Percentiles rank a stretch among this genome's conserved stretches.
Evolutionary conservation across 2,113 vertebrate genomes (phyloP).

Genomic region (Perccottus glenii): DNA sequence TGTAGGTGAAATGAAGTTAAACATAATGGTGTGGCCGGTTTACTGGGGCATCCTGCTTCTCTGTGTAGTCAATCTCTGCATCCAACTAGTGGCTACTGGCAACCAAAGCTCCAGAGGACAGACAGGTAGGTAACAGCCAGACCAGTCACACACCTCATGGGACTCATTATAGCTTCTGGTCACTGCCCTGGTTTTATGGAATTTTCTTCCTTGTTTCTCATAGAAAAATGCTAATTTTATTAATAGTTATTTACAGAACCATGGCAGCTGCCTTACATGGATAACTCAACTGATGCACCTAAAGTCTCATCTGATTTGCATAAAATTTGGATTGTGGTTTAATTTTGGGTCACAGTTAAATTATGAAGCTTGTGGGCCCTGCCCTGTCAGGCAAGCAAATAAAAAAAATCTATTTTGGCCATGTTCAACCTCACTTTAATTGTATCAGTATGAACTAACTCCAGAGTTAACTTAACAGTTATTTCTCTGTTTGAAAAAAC

Average conservation of each 20-base stretch:
- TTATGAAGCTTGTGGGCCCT: not conserved
- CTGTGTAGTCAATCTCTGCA: slow-evolving; percentile 60
- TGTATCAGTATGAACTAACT: slow-evolving; percentile 5
- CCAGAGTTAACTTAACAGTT: not conserved
- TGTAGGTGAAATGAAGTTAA: slow-evolving; percentile 56
- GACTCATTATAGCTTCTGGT: slow-evolving; percentile 75
- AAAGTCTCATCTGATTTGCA: not conserved
- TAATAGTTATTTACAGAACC: not conserved
- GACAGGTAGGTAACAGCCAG: slow-evolving; percentile 64
- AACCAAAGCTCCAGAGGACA: slow-evolving; percentile 78
- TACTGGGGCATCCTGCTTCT: slow-evolving; percentile 62
- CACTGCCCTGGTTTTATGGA: slow-evolving; percentile 34
- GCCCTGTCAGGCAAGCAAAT: not conserved
- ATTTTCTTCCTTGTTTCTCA: not conserved
- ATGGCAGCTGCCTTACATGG: not conserved
- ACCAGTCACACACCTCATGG: slow-evolving; percentile 46
- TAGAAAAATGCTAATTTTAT: not conserved
- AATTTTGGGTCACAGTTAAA: not conserved
- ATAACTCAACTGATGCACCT: not conserved
- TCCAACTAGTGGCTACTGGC: slow-evolving; percentile 74
- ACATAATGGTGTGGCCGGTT: slow-evolving; percentile 10
- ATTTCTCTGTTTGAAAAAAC: not conserved
- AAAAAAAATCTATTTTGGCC: not conserved
- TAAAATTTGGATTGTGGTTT: not conserved
- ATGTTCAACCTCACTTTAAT: not conserved